phyloP scores from a whole-genome alignment of 2,113 vertebrate genomes.

The Pterocles burchelli region DNA sequence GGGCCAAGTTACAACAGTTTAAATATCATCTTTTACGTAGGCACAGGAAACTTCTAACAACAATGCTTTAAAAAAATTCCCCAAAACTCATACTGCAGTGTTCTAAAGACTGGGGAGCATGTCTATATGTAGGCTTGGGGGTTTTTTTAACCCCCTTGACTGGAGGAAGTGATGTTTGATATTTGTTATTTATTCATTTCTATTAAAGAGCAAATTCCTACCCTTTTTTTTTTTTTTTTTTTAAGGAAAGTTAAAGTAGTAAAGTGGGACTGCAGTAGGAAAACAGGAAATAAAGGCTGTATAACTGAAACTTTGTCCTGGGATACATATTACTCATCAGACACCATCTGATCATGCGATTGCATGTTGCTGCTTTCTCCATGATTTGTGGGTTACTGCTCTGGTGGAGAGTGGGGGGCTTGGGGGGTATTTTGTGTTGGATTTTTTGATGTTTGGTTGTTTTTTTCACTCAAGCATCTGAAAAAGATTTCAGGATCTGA shows the following conservation, averaged over 20 bases:
- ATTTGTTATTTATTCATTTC: not conserved
- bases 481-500: not conserved
- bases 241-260: not conserved
- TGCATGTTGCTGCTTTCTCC: not conserved
- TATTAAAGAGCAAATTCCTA: not conserved
- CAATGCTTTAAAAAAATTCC: not conserved
- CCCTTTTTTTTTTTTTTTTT: fast-evolving
- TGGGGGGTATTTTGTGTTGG: not conserved
- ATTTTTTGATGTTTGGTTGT: not conserved
- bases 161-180: not conserved
- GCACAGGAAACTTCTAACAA: not conserved
- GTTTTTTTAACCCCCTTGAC: not conserved
- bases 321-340: not conserved
- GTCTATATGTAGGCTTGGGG: not conserved
- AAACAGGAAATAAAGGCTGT: not conserved
- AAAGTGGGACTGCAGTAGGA: not conserved
- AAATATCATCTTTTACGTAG: not conserved
- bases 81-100: not conserved
- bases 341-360: not conserved
- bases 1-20: not conserved
- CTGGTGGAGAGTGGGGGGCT: not conserved
- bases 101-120: not conserved
- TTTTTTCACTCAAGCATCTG: fast-evolving
- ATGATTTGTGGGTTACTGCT: not conserved
- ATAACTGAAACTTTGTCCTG: not conserved